phyloP scores from a whole-genome alignment of 1,140 invertebrate genomes.

The Drosophila jambulina region DNA sequence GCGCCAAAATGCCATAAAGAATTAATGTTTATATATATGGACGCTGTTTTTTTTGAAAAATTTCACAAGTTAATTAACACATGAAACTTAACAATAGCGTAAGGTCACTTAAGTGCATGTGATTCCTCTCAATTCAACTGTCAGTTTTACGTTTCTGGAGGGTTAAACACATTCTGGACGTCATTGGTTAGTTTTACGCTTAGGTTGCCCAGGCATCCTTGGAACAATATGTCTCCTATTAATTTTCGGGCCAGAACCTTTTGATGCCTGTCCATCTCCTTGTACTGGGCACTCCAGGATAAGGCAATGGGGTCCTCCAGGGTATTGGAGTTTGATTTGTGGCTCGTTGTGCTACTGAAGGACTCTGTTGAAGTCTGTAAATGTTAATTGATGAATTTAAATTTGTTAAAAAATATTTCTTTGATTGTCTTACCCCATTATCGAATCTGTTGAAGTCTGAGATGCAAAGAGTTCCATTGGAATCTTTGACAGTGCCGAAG shows the following conservation, averaged over 20 bases:
- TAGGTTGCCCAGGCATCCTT: conserved; percentile 1
- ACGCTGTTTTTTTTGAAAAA: background rate
- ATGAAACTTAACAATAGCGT: background rate
- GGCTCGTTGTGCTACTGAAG: no score
- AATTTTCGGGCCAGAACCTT: conserved; percentile 4
- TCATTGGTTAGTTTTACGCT: background rate
- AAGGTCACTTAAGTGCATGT: background rate
- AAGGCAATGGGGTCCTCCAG: background rate
- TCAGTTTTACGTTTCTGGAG: background rate
- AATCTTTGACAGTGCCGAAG: background rate
- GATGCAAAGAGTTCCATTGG: background rate
- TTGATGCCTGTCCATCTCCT: conserved; percentile 2
- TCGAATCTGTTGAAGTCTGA: background rate
- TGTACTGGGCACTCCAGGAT: conserved; percentile 8
- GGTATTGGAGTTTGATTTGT: background rate
- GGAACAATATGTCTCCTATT: conserved; percentile 13
- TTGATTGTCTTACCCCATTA: background rate
- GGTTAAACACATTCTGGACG: conserved; percentile 2
- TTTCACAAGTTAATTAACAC: background rate
- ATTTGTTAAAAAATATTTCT: no score
- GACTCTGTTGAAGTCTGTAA: background rate
- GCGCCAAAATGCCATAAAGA: background rate
- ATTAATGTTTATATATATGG: background rate
- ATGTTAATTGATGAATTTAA: background rate
- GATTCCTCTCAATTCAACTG: background rate